Evolutionary conservation across 1,140 invertebrate species (phyloP), one percentile per base, ranked within the genome.

Genomic region (Papilio glaucus): DNA sequence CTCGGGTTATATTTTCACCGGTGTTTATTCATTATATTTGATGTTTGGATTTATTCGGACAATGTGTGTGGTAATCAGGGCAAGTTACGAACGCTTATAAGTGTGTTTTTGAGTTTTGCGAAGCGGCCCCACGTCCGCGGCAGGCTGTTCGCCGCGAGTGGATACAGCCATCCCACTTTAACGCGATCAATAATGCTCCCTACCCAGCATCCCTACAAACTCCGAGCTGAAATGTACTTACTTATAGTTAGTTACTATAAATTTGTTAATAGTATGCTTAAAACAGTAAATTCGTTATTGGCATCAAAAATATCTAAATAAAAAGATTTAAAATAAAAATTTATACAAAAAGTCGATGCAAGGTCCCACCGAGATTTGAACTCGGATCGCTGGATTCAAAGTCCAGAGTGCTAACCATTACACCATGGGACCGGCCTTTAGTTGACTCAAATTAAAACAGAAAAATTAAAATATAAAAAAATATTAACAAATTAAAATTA

Each of bases 371-470:
- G 95, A 96, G 96, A 96, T 95, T 96, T 95, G 95, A 96, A 96
- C 96, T 96, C 95, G 95, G 95, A 96, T 97, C 96, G 96, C 96
- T 96, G 96, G 96, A 97, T 97, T 97, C 96, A 97, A 94, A 97
- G 96, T 97, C 96, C 96, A 96, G 96, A 97, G 96, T 97, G 96
- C 96, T 97, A 95, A 96, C 96, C 96, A 96, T 97, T 97, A 97
- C 96, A 97, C 96, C 96, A 97, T 96, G 95, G 95, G 95, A 96
- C 96, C 96, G 76, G 71, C 76, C 77, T 37, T 0, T 3, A 0
- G 1, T 0, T 0, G 0, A 12, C 0, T 57, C 77, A 86, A 87
- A 87, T 85, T 77, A 63, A 13, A 12, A 45, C 72, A 77, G 45
- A 60, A 13, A 62, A 72, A 26, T 57, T 71, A 33, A 69, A 26